These are phyloP conservation scores for Sminthurinus aureus DNA, from an alignment of 2,888 invertebrate genomes.

Conservation along the genomic window DNA sequence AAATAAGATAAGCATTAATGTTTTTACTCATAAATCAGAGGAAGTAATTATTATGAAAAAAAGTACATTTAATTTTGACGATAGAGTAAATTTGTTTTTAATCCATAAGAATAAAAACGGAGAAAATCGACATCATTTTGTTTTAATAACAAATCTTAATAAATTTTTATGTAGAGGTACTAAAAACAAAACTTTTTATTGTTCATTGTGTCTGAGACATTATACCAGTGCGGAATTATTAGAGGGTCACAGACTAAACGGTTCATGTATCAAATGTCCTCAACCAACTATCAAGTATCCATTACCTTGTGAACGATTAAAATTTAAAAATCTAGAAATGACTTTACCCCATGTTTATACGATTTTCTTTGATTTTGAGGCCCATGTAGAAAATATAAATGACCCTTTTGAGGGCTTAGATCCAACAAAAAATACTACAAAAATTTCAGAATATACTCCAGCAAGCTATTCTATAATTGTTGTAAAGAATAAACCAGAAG, in stretches of 20 bases:
- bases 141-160: conserved; percentile 2
- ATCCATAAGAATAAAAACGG: not conserved
- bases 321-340: conserved; percentile 1
- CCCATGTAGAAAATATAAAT: not conserved
- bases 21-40: not conserved
- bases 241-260: not conserved
- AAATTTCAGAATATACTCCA: not conserved
- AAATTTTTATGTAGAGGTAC: not conserved
- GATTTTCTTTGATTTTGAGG: conserved; percentile 2
- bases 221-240: not conserved
- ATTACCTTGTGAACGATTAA: not conserved
- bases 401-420: not conserved
- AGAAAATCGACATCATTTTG: not conserved
- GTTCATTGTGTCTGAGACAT: not conserved
- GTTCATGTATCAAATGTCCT: not conserved
- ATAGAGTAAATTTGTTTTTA: conserved; percentile 22
- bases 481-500: not conserved
- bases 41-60: not conserved
- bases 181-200: not conserved
- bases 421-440: not conserved
- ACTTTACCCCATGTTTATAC: not conserved
- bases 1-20: not conserved
- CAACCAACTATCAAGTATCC: not conserved
- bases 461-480: conserved; percentile 15
- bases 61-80: not conserved